phyloP scores from a whole-genome alignment of 2,113 vertebrate species.

The Propithecus coquereli region DNA sequence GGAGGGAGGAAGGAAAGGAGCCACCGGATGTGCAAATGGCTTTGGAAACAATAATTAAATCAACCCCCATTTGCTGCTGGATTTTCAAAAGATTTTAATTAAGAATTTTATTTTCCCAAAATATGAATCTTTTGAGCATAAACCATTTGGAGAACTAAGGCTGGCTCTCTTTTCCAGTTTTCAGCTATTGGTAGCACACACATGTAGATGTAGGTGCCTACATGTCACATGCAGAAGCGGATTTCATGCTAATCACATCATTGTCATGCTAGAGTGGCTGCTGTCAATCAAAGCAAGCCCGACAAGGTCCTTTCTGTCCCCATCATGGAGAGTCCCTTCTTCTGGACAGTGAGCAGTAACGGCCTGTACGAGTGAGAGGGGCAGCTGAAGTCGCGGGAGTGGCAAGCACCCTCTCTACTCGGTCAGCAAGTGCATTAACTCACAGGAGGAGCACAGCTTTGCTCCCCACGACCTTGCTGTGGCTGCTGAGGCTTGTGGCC shows the following conservation, averaged over 20 bases:
- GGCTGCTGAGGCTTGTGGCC: not conserved
- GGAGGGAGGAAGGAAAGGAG: not conserved
- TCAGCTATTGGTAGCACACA: not conserved
- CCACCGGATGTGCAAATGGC: not conserved
- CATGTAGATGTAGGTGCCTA: too few relatives aligned
- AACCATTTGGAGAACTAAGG: not conserved
- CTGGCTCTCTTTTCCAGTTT: not conserved
- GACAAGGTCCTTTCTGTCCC: fast-evolving
- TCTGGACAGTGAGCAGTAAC: fast-evolving
- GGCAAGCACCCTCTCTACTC: not conserved
- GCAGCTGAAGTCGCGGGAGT: fast-evolving
- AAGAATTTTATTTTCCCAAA: slow-evolving; percentile 5
- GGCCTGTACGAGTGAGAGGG: fast-evolving
- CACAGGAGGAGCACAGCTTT: too few relatives aligned
- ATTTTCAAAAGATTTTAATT: not conserved
- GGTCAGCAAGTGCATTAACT: too few relatives aligned
- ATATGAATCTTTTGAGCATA: not conserved
- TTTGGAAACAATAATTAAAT: not conserved
- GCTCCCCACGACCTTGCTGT: not conserved
- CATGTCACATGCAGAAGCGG: fast-evolving
- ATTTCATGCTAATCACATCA: too few relatives aligned
- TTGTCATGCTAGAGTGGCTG: fast-evolving
- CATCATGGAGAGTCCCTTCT: fast-evolving
- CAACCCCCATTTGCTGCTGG: not conserved
- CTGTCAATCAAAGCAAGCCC: not conserved